Conservation (phyloP, 2,797 vertebrate genomes). For the Enteromius unitaeniatus region DNA sequence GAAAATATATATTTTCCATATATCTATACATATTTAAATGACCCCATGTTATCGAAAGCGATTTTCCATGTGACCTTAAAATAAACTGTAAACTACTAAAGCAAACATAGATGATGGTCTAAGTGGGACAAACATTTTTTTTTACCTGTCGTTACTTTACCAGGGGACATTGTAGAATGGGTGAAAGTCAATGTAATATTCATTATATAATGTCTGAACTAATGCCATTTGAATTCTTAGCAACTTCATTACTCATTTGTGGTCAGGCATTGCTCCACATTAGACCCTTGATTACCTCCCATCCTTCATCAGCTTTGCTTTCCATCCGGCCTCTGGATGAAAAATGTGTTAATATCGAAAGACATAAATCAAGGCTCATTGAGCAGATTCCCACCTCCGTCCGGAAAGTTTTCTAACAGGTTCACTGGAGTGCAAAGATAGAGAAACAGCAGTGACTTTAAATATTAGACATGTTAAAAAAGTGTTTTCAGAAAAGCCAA, state of each 20-base stretch:
- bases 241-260: slow-evolving; percentile 64
- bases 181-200: slow-evolving; percentile 60
- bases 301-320: slow-evolving; percentile 62
- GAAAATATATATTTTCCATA: not conserved
- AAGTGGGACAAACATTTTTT: not conserved
- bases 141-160: slow-evolving; percentile 39
- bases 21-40: not conserved
- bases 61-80: not conserved
- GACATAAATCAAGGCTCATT: slow-evolving; percentile 64
- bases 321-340: slow-evolving; percentile 55
- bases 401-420: slow-evolving; percentile 43
- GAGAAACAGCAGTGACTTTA: not conserved
- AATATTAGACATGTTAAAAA: not conserved
- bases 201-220: slow-evolving; percentile 54
- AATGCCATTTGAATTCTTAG: slow-evolving; percentile 56
- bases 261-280: slow-evolving; percentile 59
- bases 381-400: slow-evolving; percentile 56
- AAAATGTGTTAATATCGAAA: slow-evolving; percentile 64
- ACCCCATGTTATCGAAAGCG: not conserved
- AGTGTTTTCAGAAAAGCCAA: not conserved
- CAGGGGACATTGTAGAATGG: slow-evolving; percentile 47
- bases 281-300: slow-evolving; percentile 64
- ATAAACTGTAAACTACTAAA: not conserved
- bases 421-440: slow-evolving; percentile 18
- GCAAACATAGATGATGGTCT: not conserved